Conservation (phyloP, 2,113 vertebrate genomes). For the Ia io region DNA sequence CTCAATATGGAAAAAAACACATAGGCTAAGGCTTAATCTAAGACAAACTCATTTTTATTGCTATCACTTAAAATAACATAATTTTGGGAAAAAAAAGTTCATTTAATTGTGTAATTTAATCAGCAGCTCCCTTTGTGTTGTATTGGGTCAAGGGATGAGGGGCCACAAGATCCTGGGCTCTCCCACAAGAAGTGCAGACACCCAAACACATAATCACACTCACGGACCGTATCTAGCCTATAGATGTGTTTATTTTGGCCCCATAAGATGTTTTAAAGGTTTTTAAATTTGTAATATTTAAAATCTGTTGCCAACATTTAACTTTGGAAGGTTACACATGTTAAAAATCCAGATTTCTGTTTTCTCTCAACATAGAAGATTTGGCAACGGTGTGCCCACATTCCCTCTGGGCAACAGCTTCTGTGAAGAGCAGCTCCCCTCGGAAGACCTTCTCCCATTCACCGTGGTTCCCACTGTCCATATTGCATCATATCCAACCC, state of each 20-base stretch:
- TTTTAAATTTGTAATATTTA: constrained; percentile 12
- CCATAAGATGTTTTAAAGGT: not conserved
- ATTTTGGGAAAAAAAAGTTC: not conserved
- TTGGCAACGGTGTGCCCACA: not conserved
- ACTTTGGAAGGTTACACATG: not conserved
- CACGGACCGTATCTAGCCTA: not conserved
- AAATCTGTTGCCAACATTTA: not conserved
- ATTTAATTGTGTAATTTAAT: not conserved
- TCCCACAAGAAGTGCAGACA: not conserved
- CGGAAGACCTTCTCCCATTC: not conserved
- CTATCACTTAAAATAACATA: not conserved
- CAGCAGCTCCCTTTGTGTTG: not conserved
- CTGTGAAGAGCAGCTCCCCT: not conserved
- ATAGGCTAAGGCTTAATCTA: not conserved
- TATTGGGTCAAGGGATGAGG: not conserved
- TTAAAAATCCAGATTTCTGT: not conserved
- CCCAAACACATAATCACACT: not conserved
- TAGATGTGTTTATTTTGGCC: not conserved
- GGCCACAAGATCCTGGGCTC: accelerated
- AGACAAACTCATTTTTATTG: not conserved
- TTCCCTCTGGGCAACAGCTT: not conserved
- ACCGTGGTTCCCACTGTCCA: not conserved
- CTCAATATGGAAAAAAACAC: not conserved
- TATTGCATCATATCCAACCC: not conserved
- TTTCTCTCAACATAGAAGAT: not conserved